Base-by-base conservation (phyloP, 2,113 vertebrate species). In the Eupsittula cactorum region DNA sequence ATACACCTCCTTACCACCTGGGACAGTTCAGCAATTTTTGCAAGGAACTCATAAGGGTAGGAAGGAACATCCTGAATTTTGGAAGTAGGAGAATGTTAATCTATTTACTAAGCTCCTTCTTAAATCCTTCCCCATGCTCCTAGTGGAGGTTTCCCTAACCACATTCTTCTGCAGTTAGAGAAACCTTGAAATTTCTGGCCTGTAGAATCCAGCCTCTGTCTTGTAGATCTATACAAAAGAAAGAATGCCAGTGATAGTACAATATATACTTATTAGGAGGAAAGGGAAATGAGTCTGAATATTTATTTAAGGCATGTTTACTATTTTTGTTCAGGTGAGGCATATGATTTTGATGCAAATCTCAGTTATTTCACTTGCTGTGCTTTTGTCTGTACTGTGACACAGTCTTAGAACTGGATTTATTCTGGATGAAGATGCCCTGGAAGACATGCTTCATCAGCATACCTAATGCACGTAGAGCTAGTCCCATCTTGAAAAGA, bases 161-260 rank as follows among this genome's bases (percentile, higher is more conserved):
- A 27, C 10, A 13, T 39, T 60, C 23, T 73, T 91, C 44, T 73
- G 59, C 23, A 86, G 5, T 59, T 52, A 47, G 16, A 79, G 71
- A 60, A 83, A 44, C 20, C 28, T 80, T 55, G 47, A 73, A 2
- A 44, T 52, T 75, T 80, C 31, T 70, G 46, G 16, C 29, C 39
- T 0, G 0, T 10, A 11, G 18, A 57, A 13, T 74, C 17, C 18
- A 14, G 24, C 28, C 15, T 86, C 35, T 64, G 14, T 74, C 28
- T 53, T 49, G 12, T 21, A 53, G 19, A 68, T 79, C 17, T 27
- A 31, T 49, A 19, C 2, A 68, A 85, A 49, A 64, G 42, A 84
- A 31, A 19, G 11, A 75, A 88, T 31, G 8, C 17, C 65, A 24
- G 12, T 14, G 13, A 11, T 57, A 4, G 33, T 50, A 52, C 13